Evolutionary conservation across 2,113 vertebrate genomes (phyloP).

Genomic region (Myocastor coypus): DNA sequence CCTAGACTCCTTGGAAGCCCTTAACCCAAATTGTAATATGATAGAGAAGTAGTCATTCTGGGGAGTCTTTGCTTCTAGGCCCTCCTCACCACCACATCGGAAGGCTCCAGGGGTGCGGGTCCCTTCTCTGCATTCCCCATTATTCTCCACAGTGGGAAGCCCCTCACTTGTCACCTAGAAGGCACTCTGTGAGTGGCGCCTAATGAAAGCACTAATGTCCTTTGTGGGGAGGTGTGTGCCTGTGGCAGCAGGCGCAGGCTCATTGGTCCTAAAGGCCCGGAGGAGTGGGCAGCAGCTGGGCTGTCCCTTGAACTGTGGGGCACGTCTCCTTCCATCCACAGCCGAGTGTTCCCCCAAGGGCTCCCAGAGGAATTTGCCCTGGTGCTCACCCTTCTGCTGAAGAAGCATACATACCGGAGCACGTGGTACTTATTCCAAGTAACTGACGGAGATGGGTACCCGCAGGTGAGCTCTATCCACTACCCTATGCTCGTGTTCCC

Average conservation of each 20-base stretch:
- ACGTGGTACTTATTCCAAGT: conserved; percentile 96
- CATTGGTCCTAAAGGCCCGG: background rate
- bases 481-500: rapidly evolving
- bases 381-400: conserved; percentile 94
- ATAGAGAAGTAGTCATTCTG: background rate
- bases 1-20: background rate
- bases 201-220: background rate
- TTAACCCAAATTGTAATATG: background rate
- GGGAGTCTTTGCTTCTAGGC: background rate
- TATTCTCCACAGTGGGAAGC: background rate
- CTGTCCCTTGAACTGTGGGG: background rate
- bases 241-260: rapidly evolving
- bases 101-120: background rate
- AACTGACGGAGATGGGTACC: conserved; percentile 92
- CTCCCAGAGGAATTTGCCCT: conserved; percentile 93
- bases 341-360: conserved; percentile 93
- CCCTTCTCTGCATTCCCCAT: background rate
- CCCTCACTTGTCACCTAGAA: background rate
- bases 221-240: background rate
- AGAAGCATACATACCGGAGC: conserved; percentile 92
- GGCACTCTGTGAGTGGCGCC: background rate
- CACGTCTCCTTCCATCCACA: conserved; percentile 70
- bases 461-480: conserved; percentile 89
- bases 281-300: background rate
- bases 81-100: background rate